These are phyloP conservation scores for Taurulus bubalis DNA, from an alignment of 2,113 vertebrate species.

Conservation along the genomic window DNA sequence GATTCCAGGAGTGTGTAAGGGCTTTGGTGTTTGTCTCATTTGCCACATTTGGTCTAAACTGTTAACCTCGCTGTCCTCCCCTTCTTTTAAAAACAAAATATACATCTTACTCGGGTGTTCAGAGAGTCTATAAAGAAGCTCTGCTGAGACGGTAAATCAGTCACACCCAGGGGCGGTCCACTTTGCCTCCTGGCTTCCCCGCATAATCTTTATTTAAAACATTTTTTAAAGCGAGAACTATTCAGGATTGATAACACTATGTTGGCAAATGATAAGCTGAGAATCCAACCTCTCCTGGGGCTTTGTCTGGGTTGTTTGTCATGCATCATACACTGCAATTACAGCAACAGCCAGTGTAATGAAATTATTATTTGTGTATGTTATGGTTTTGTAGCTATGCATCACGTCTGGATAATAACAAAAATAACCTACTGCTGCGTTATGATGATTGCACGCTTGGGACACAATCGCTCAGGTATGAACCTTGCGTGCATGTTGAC, in stretches of 20 bases:
- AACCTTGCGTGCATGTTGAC: slow-evolving; percentile 39
- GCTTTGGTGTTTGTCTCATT: too few relatives aligned
- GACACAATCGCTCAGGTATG: slow-evolving; percentile 40
- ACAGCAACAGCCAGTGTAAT: slow-evolving; percentile 48
- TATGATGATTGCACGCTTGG: slow-evolving; percentile 69
- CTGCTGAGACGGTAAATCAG: slow-evolving; percentile 34
- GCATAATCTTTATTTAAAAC: too few relatives aligned
- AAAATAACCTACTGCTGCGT: slow-evolving; percentile 2
- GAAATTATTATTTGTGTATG: slow-evolving; percentile 81
- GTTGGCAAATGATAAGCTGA: slow-evolving; percentile 52
- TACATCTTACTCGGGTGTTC: slow-evolving; percentile 25
- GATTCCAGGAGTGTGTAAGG: too few relatives aligned
- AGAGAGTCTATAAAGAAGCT: slow-evolving; percentile 15
- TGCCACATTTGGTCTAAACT: too few relatives aligned
- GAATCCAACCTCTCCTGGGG: slow-evolving; percentile 33
- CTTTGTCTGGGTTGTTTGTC: slow-evolving; percentile 11
- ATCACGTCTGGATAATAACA: slow-evolving; percentile 38
- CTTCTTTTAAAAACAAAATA: too few relatives aligned
- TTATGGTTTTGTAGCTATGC: slow-evolving; percentile 81
- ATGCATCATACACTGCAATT: slow-evolving; percentile 58
- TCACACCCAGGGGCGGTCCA: slow-evolving; percentile 21
- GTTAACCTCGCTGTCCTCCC: too few relatives aligned
- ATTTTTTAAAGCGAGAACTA: background rate
- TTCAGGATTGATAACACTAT: slow-evolving; percentile 33
- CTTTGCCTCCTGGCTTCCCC: slow-evolving; percentile 3